Conservation (phyloP, 1,140 invertebrate species). For the Drosophila tsacasi region DNA sequence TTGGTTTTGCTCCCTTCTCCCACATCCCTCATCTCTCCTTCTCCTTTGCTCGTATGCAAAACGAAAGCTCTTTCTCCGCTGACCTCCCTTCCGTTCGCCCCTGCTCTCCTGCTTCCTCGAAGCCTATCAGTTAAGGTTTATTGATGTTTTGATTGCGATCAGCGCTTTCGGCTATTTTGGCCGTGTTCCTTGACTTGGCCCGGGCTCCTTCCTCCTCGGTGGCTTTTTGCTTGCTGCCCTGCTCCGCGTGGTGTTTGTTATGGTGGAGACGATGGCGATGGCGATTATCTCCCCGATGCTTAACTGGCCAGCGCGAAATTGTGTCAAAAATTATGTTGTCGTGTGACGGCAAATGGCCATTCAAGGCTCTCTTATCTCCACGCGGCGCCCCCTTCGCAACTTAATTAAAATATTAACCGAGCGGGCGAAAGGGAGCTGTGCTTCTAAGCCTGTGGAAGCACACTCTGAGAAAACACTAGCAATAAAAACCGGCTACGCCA, state of each 20-base stretch:
- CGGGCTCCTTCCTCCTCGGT: constrained; percentile 1
- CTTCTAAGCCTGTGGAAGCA: constrained; percentile 12
- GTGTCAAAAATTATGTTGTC: constrained; percentile 83
- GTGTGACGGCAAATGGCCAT: constrained; percentile 41
- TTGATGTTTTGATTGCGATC: constrained; percentile 84
- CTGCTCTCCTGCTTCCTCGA: neutral
- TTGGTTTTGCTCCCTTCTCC: neutral
- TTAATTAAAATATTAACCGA: constrained; percentile 74
- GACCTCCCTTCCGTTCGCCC: neutral
- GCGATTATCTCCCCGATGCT: constrained; percentile 70
- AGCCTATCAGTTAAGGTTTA: constrained; percentile 82
- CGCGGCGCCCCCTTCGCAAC: constrained; percentile 51
- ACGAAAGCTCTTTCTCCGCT: constrained; percentile 42
- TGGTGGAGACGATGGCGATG: constrained; percentile 27
- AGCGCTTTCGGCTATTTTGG: constrained; percentile 69
- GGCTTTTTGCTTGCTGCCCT: neutral
- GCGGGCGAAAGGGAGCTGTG: constrained; percentile 6
- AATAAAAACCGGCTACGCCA: constrained; percentile 74
- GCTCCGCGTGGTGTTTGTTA: constrained; percentile 66
- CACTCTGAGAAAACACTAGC: constrained; percentile 17
- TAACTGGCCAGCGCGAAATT: constrained; percentile 63
- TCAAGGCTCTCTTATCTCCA: constrained; percentile 44
- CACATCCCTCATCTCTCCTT: neutral
- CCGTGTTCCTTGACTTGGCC: constrained; percentile 8
- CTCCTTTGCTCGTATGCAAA: constrained; percentile 28